Base-by-base conservation (phyloP, 1,140 invertebrate genomes). In the Luehdorfia chinensis region DNA sequence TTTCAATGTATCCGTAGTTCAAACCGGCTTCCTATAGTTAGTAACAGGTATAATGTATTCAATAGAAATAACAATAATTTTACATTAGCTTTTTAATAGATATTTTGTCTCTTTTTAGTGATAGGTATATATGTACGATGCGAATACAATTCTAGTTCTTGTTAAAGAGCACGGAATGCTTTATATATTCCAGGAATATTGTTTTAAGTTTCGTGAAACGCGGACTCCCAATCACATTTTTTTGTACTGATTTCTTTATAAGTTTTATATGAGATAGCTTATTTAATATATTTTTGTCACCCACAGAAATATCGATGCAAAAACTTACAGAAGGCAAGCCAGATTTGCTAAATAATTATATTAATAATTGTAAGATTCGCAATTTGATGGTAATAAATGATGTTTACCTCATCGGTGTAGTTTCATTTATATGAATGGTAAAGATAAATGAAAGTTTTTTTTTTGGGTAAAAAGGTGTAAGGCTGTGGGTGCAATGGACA, bases 301-400 rank as follows among this genome's bases (percentile, higher is more conserved):
- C 36, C 58, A 28, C 45, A 43, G 41, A 15, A 13, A 39, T 23
- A 23, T 60, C 58, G 49, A 54, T 56, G 47, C 45, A 66, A 51
- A n/a, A 45, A 59, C 47, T 57, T 13, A 57, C 53, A 50, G 53
- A 46, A 47, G 62, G 62, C 59, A 68, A 75, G 68, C 74, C 68
- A 79, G 69, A 75, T 78, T 73, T 72, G 68, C 61, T 63, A 66
- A 71, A 66, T 56, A 55, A 56, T 59, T 65, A 59, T 63, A 60
- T 61, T 28, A 59, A 50, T 76, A 76, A 66, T 51, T 55, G 36
- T 83, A 77, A 79, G 70, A 47, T 67, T 62, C 63, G 63, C 74
- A 69, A 67, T 68, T 68, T 59, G 62, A 66, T 65, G 69, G 69
- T 71, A 79, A 77, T 83, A 79, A 79, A 79, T 61, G 37, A 73